phyloP scores from a whole-genome alignment of 2,888 invertebrate species.

The Drosophila borborema region DNA sequence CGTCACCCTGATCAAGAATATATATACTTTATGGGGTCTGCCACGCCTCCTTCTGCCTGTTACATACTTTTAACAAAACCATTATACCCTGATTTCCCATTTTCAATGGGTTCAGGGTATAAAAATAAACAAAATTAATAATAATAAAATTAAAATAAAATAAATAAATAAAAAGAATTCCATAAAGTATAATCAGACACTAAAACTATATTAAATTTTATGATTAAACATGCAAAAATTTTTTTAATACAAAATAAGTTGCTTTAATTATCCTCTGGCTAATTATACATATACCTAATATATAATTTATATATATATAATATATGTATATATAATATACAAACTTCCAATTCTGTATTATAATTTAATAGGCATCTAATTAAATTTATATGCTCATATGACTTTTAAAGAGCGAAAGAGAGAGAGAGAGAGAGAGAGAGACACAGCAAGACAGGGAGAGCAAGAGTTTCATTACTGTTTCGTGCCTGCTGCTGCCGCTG shows the following conservation, averaged over 20 bases:
- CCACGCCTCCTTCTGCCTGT: too few species aligned
- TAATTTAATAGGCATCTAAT: constrained; percentile 36
- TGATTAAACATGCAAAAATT: neutral
- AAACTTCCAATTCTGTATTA: constrained; percentile 11
- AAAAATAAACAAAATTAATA: too few species aligned
- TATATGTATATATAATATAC: too few species aligned
- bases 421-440: too few species aligned
- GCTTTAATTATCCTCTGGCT: neutral
- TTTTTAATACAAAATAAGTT: neutral
- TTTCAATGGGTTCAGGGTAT: too few species aligned
- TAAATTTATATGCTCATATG: constrained; percentile 48
- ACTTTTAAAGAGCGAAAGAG: constrained; percentile 26
- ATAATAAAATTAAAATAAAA: too few species aligned
- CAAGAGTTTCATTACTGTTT: constrained; percentile 1
- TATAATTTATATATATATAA: neutral
- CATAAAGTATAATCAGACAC: neutral
- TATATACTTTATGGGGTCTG: too few species aligned
- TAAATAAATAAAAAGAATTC: too few species aligned
- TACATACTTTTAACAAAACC: too few species aligned
- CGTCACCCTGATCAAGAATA: too few species aligned
- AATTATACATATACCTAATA: neutral
- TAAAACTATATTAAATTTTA: neutral
- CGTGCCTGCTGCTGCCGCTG: constrained; percentile 25
- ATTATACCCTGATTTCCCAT: too few species aligned
- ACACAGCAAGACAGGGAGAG: neutral